Conservation (phyloP, 2,888 invertebrate species). For the Lepidocyrtoides sp. region DNA sequence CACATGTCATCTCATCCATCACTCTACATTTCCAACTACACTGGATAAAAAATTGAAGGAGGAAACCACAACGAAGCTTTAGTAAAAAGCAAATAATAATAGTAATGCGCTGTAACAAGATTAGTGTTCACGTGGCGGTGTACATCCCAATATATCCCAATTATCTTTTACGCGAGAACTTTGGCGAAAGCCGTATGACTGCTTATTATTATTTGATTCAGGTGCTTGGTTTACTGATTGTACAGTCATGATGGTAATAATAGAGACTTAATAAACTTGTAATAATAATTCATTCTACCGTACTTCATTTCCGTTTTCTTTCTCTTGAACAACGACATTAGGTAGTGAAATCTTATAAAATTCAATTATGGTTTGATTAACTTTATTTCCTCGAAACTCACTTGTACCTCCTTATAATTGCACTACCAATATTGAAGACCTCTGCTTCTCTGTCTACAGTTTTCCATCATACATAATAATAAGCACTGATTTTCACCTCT, state of each 20-base stretch:
- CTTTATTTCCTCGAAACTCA: neutral
- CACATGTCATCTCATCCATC: neutral
- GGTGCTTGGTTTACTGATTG: neutral
- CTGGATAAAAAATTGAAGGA: slow-evolving; percentile 5
- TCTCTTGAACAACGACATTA: too few relatives aligned
- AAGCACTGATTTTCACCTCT: too few relatives aligned
- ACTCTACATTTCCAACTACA: neutral
- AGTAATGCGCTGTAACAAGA: slow-evolving; percentile 44
- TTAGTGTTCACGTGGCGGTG: slow-evolving; percentile 25
- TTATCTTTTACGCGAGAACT: slow-evolving; percentile 22
- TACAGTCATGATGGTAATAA: neutral
- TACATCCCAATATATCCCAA: slow-evolving; percentile 36
- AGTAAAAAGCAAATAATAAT: slow-evolving; percentile 1
- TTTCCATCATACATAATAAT: too few relatives aligned
- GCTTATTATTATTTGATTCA: slow-evolving; percentile 53
- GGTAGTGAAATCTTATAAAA: slow-evolving; percentile 24
- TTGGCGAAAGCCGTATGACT: slow-evolving; percentile 58
- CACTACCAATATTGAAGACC: too few relatives aligned
- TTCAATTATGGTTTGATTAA: slow-evolving; percentile 48
- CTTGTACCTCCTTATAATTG: too few relatives aligned
- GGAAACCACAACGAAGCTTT: slow-evolving; percentile 42
- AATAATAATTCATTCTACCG: neutral
- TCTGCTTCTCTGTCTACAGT: too few relatives aligned
- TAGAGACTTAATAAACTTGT: neutral
- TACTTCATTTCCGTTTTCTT: neutral